Percentiles rank a stretch among this genome's conserved stretches.
Evolutionary conservation across 2,113 vertebrate genomes (phyloP).

Genomic region (Sciurus niger): DNA sequence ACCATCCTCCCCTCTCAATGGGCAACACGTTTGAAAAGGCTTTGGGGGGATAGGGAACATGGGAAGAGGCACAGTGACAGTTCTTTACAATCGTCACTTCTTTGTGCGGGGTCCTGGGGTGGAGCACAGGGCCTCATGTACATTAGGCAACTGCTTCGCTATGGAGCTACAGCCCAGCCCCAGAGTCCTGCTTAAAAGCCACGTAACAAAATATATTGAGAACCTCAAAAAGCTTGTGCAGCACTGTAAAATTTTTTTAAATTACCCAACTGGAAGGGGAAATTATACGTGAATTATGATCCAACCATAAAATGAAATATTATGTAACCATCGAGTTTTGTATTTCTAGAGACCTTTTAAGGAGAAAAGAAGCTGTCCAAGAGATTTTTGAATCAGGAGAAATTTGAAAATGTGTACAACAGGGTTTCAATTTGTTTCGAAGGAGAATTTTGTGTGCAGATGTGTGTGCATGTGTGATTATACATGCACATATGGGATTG

Average conservation of each 20-base stretch:
- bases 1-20: not conserved
- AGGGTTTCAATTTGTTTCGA: not conserved
- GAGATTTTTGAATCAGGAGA: slow-evolving; percentile 6
- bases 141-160: too few species aligned
- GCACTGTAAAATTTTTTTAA: slow-evolving; percentile 37
- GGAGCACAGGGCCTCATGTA: too few species aligned
- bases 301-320: not conserved
- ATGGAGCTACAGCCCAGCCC: not conserved
- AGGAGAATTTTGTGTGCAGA: too few species aligned
- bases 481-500: not conserved
- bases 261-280: not conserved
- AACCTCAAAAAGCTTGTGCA: slow-evolving; percentile 6
- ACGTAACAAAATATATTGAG: not conserved
- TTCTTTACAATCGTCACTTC: too few species aligned
- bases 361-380: not conserved
- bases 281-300: slow-evolving; percentile 24
- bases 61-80: not conserved
- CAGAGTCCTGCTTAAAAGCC: not conserved
- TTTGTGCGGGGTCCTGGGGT: not conserved
- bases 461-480: too few species aligned
- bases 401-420: not conserved
- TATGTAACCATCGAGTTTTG: not conserved
- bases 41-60: not conserved
- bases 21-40: not conserved
- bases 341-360: slow-evolving; percentile 42